phyloP scores from a whole-genome alignment of 1,140 invertebrate genomes.

The Oreohelix idahoensis region DNA sequence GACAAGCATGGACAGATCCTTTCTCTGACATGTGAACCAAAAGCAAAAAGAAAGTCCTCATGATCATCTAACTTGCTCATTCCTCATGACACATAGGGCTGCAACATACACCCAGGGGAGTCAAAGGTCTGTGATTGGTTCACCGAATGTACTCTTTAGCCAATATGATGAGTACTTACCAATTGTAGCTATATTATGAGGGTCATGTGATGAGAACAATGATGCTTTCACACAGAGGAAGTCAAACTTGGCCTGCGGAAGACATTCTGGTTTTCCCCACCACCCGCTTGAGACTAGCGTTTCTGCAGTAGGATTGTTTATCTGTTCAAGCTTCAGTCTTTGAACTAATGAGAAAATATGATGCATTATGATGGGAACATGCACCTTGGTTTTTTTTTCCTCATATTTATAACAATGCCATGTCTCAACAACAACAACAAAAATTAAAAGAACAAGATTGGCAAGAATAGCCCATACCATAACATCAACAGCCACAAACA shows the following conservation, averaged over 20 bases:
- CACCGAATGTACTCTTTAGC: neutral
- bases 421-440: no score
- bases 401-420: no score
- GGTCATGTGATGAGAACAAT: slow-evolving; percentile 60
- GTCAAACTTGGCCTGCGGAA: slow-evolving; percentile 67
- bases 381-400: no score
- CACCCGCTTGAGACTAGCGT: slow-evolving; percentile 60
- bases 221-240: slow-evolving; percentile 66
- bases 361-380: neutral
- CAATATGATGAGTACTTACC: slow-evolving; percentile 48
- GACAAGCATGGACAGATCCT: no score
- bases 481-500: no score
- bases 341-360: slow-evolving; percentile 46
- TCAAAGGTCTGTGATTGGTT: neutral
- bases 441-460: no score
- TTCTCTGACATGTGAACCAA: no score
- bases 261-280: slow-evolving; percentile 64
- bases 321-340: slow-evolving; percentile 44
- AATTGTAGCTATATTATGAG: slow-evolving; percentile 44
- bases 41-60: no score
- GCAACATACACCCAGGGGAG: no score
- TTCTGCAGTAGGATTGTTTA: slow-evolving; percentile 40
- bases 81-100: no score
- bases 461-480: no score
- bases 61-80: no score